Percentiles rank a stretch among this genome's conserved stretches.
These are phyloP conservation scores for Anagyrus pseudococci DNA, from an alignment of 2,888 invertebrate species.

Conservation along the genomic window DNA sequence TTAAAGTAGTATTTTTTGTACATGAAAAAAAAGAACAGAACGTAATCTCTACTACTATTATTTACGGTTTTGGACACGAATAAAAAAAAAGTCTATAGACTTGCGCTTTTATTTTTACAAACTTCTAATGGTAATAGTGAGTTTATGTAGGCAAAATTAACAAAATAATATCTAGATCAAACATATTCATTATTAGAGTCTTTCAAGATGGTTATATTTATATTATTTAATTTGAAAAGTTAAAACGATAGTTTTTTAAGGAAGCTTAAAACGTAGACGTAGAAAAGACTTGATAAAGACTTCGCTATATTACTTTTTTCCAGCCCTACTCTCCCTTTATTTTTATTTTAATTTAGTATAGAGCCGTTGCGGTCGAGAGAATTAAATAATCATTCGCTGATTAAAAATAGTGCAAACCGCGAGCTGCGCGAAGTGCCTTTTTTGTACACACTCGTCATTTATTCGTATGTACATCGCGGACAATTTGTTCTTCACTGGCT, in stretches of 20 bases:
- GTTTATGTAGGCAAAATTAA: background rate
- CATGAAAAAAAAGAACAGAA: too few species aligned
- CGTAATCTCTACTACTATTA: too few species aligned
- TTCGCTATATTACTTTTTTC: conserved; percentile 21
- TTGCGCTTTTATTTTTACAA: too few species aligned
- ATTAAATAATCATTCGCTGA: conserved; percentile 33
- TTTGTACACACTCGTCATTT: conserved; percentile 36
- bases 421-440: conserved; percentile 45
- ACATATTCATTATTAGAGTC: background rate
- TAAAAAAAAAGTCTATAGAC: too few species aligned
- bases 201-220: background rate
- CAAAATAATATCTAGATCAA: too few species aligned
- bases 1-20: too few species aligned
- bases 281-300: conserved; percentile 9
- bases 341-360: conserved; percentile 6
- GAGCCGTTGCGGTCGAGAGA: conserved; percentile 28
- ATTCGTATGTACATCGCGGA: conserved; percentile 23
- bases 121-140: too few species aligned
- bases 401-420: conserved; percentile 32
- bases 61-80: too few species aligned
- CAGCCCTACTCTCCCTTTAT: background rate
- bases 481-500: conserved; percentile 21
- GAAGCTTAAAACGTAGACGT: conserved; percentile 3
- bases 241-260: background rate
- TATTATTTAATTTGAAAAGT: background rate